Evolutionary conservation across 2,888 invertebrate genomes (phyloP), one percentile per base, ranked within the genome.

Genomic region (Euplagia quadripunctaria): DNA sequence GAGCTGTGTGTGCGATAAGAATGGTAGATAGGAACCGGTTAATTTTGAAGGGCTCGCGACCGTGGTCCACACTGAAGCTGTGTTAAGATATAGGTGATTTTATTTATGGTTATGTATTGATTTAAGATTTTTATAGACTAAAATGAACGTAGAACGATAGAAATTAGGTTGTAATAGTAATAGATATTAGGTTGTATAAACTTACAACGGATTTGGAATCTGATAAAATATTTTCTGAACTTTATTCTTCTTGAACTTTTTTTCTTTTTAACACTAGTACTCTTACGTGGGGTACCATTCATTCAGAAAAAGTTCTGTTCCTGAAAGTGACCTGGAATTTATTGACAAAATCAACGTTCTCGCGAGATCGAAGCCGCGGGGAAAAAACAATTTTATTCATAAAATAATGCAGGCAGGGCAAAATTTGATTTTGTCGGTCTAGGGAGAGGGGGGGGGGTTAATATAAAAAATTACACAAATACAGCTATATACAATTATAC

Each of bases 31-130:
- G 88, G 91, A 94, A 95, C 95, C 95, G 95, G 96, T 95, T 96
- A 92, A 94, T 91, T 95, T 95, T 94, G 92, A 95, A 95, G 95
- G 95, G 95, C 94, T 92, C 86, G 90, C 88, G 89, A 86, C 87
- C 88, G 87, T 87, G 94, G 94, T 91, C 92, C 94, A 91, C 86
- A 86, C 71, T 86, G 92, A 91, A 85, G 93, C 91, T 91, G 91
- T 74, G 87, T 80, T 84, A 75, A 80, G 80, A 84, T 87, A 86
- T 87, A 86, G 85, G 87, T 82, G 84, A 87, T 91, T 92, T 91
- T 92, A 85, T 93, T 94, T 93, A 93, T 90, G 91, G 88, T 91
- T 85, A 85, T 93, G 87, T 92, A 92, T 93, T 91, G 92, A 91
- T 93, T 90, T 90, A 90, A 89, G 90, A 89, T 90, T 87, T 90